Conservation (phyloP, 2,888 invertebrate genomes). For the Hydrotaea diabolus region DNA sequence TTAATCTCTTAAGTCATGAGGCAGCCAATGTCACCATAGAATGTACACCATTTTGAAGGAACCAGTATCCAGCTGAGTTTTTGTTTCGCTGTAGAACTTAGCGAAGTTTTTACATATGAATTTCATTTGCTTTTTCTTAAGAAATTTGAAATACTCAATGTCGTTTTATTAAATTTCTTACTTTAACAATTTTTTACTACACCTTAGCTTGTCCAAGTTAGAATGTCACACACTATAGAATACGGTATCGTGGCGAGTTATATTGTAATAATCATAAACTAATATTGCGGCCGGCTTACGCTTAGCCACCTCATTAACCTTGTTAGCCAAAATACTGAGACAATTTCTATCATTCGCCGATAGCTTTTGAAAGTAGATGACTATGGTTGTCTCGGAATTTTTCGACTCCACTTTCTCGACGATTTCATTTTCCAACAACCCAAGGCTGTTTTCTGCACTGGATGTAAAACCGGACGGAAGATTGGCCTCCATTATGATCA, state of each 20-base stretch:
- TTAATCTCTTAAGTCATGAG: too few species aligned
- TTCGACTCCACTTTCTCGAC: conserved; percentile 32
- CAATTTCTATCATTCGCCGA: conserved; percentile 80
- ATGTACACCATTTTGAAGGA: too few species aligned
- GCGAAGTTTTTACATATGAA: too few species aligned
- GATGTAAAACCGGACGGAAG: conserved; percentile 91
- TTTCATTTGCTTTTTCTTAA: too few species aligned
- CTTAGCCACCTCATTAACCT: conserved; percentile 91
- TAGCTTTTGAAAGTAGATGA: conserved; percentile 23
- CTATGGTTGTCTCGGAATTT: conserved; percentile 28
- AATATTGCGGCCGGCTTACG: conserved; percentile 93
- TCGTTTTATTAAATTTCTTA: too few species aligned
- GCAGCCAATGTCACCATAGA: too few species aligned
- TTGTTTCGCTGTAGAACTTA: too few species aligned
- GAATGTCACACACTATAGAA: background rate
- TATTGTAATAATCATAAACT: conserved; percentile 95
- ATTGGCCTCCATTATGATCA: conserved; percentile 88
- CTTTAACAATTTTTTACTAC: background rate
- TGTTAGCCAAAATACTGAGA: conserved; percentile 91
- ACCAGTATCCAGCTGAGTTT: too few species aligned
- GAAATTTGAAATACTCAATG: too few species aligned
- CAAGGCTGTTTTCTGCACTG: conserved; percentile 4
- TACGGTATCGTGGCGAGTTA: conserved; percentile 78
- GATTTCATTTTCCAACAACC: conserved; percentile 41
- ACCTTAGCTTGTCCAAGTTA: too few species aligned